Evolutionary conservation across 2,888 invertebrate species (phyloP), one percentile per base, ranked within the genome.

Genomic region (Epistrophella euchroma): DNA sequence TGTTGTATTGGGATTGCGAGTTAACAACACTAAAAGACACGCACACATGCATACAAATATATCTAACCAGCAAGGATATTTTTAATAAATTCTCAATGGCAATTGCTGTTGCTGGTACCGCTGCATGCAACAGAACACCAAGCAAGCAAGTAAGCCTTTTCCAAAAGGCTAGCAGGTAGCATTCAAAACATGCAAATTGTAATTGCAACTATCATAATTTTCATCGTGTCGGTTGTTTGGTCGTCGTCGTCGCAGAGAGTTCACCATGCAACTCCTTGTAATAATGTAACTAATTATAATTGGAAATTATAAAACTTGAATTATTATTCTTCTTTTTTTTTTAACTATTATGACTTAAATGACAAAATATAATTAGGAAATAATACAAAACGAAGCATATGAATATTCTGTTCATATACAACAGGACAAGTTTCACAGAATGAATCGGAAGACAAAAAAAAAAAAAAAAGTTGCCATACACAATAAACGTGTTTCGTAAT

Each of bases 21-120:
- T 71, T 47, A 52, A 64, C 47, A 78, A 74, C 25, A 64, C 22
- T 22, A 40, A 22, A 40, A 40, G 13, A 15, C 19, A 13, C 13
- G 28, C 0, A 28, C 10, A 19, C 47, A 19, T 28, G 1, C 19
- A 47, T 15, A 66, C 7, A 13, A 2, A 64, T n/a, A 45, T 17
- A 15, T 7, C 4, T n/a, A 25, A 15, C 13, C 37, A 50, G 68
- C 71, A 85, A 85, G 85, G 85, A 85, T 81, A 84, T 75, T 58
- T 55, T 71, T 79, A 76, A 81, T 85, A 80, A 76, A 85, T 85
- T 85, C 85, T 80, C 84, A 79, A 84, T 84, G 84, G 84, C 80
- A 74, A 37, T 68, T 50, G 68, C 22, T 68, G 35, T 13, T 17
- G 17, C 52, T 22, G 43, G 15, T 7, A 0, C 32, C 7, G 32